phyloP scores from a whole-genome alignment of 2,113 vertebrate genomes.

The Actenoides hombroni region DNA sequence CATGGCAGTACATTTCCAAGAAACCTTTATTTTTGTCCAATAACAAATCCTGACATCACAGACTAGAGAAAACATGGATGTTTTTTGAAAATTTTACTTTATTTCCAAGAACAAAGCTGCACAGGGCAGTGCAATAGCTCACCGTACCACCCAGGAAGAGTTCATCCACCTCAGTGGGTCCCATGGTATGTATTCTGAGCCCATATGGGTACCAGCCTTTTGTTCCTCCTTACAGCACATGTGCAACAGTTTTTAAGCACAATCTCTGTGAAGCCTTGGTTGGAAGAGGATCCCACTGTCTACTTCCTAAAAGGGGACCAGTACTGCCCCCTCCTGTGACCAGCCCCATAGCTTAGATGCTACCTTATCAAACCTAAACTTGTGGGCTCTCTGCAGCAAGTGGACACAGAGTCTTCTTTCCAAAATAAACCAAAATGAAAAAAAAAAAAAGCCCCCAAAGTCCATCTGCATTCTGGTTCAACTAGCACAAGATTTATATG shows the following conservation, averaged over 20 bases:
- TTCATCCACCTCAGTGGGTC: not conserved
- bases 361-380: not conserved
- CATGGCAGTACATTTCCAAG: not conserved
- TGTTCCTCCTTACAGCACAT: not conserved
- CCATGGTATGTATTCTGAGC: not conserved
- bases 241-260: not conserved
- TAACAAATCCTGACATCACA: not conserved
- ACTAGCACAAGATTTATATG: not conserved
- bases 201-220: not conserved
- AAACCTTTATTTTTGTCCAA: not conserved
- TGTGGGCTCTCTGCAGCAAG: not conserved
- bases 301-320: not conserved
- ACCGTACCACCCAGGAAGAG: not conserved
- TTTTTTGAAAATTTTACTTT: not conserved
- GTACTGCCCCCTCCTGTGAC: not conserved
- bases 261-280: not conserved
- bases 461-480: not conserved
- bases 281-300: not conserved
- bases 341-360: accelerated
- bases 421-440: no score
- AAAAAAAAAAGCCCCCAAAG: not conserved
- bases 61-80: not conserved
- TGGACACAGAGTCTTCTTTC: not conserved
- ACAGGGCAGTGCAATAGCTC: not conserved
- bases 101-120: not conserved